Percentiles rank a stretch among this genome's conserved stretches.
Evolutionary conservation across 1,140 invertebrate genomes (phyloP).

Genomic region (Lepidurus arcticus): DNA sequence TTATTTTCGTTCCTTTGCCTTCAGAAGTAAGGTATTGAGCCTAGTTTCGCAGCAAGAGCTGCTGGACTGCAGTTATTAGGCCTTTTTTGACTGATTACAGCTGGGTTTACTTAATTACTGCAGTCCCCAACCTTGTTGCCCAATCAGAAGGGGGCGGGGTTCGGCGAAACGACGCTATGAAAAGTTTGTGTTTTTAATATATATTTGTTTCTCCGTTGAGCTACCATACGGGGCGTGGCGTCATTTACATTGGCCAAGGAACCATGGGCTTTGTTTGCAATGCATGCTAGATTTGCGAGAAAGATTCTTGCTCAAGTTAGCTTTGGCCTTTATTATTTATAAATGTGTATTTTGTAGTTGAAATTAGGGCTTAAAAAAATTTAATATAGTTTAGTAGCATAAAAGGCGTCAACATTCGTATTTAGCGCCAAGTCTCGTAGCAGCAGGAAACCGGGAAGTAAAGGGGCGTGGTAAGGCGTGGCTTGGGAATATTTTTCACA

Average conservation of each 20-base stretch:
- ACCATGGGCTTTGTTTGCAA: too few species aligned
- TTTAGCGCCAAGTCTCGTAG: neutral
- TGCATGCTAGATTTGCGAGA: too few species aligned
- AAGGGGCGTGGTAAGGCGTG: neutral
- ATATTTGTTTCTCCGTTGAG: neutral
- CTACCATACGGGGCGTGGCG: too few species aligned
- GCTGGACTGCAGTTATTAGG: slow-evolving; percentile 21
- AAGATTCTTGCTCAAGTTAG: too few species aligned
- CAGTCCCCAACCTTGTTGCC: slow-evolving; percentile 6
- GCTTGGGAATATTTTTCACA: neutral
- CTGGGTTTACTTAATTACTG: slow-evolving; percentile 16
- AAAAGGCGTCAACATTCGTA: neutral
- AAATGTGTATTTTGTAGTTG: neutral
- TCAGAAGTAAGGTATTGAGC: neutral
- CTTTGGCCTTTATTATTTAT: too few species aligned
- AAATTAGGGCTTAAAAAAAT: neutral
- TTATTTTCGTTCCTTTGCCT: neutral
- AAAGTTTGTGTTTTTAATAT: neutral
- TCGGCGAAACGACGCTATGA: slow-evolving; percentile 7
- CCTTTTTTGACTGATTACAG: neutral
- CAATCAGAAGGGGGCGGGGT: neutral
- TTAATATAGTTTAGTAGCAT: neutral
- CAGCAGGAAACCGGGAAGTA: neutral
- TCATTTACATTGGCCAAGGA: too few species aligned
- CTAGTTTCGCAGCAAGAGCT: neutral